These are phyloP conservation scores for Atlantisia rogersi DNA, from an alignment of 2,113 vertebrate genomes.

Conservation along the genomic window DNA sequence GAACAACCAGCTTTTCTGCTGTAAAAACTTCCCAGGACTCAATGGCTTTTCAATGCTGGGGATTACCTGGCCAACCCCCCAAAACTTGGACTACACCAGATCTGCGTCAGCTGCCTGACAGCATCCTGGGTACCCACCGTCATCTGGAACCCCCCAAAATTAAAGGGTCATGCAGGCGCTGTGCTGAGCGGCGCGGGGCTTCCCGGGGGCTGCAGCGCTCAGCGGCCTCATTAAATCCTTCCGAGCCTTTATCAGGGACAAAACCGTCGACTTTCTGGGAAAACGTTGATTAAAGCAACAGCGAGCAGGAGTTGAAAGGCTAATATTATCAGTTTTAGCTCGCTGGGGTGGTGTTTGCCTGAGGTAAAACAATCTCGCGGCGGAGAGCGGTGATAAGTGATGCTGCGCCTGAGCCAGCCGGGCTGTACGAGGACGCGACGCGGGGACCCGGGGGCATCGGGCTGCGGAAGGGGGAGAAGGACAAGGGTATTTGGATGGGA, in stretches of 20 bases:
- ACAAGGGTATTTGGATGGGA: not conserved
- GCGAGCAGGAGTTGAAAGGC: not conserved
- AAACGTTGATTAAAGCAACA: not conserved
- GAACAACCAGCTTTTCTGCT: rapidly evolving
- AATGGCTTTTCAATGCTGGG: rapidly evolving
- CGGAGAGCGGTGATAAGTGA: not conserved
- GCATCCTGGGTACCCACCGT: rapidly evolving
- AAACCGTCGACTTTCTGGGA: not conserved
- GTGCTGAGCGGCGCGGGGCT: rapidly evolving
- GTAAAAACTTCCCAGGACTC: not conserved
- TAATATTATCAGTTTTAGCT: not conserved
- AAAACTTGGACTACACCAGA: rapidly evolving
- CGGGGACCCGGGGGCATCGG: not conserved
- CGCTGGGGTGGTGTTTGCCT: not conserved
- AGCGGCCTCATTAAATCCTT: not conserved
- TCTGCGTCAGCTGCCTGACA: rapidly evolving
- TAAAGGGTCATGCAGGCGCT: rapidly evolving
- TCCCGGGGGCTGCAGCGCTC: not conserved
- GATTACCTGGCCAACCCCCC: not conserved
- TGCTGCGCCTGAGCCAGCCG: not conserved
- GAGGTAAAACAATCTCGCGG: not conserved
- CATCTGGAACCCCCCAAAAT: not conserved
- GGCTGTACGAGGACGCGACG: not conserved
- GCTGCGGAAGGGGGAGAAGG: not conserved
- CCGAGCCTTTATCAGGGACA: not conserved